Conservation (phyloP, 2,797 vertebrate species). For the Gobionotothen gibberifrons region DNA sequence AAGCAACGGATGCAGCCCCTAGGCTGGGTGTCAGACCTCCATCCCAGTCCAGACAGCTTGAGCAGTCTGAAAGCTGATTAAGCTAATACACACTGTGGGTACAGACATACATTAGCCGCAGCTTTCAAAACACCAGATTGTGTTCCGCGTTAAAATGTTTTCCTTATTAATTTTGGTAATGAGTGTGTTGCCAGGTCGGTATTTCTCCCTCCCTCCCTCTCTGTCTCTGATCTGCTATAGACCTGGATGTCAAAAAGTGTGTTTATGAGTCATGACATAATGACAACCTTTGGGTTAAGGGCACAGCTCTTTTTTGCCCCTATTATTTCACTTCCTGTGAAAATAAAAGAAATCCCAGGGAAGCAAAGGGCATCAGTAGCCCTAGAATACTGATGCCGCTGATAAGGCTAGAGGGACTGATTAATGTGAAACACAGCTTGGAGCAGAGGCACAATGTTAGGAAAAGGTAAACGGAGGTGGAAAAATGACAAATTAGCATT, state of each 20-base stretch:
- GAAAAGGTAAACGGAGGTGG: constrained; percentile 28
- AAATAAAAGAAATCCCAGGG: constrained; percentile 54
- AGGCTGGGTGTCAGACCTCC: constrained; percentile 57
- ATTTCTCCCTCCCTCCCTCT: constrained; percentile 14
- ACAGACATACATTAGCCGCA: constrained; percentile 67
- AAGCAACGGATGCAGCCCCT: constrained; percentile 53
- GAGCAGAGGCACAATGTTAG: constrained; percentile 19
- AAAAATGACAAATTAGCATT: constrained; percentile 12
- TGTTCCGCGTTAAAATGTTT: constrained; percentile 71
- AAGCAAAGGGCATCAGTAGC: constrained; percentile 40
- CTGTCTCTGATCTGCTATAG: constrained; percentile 50
- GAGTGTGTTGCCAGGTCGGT: constrained; percentile 48
- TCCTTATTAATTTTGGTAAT: constrained; percentile 75
- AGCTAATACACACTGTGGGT: constrained; percentile 57
- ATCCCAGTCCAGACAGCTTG: constrained; percentile 50
- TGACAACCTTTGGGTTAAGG: constrained; percentile 55
- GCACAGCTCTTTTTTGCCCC: constrained; percentile 30
- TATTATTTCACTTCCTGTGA: constrained; percentile 48
- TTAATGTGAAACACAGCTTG: constrained; percentile 21
- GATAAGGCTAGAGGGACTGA: constrained; percentile 44
- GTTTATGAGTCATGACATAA: constrained; percentile 61
- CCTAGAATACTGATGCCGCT: constrained; percentile 44
- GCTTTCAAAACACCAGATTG: constrained; percentile 76
- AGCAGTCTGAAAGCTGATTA: constrained; percentile 62
- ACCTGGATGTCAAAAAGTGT: constrained; percentile 55